Percentiles rank a stretch among this genome's conserved stretches.
These are phyloP conservation scores for Galago senegalensis DNA, from an alignment of 2,797 vertebrate genomes.

Conservation along the genomic window DNA sequence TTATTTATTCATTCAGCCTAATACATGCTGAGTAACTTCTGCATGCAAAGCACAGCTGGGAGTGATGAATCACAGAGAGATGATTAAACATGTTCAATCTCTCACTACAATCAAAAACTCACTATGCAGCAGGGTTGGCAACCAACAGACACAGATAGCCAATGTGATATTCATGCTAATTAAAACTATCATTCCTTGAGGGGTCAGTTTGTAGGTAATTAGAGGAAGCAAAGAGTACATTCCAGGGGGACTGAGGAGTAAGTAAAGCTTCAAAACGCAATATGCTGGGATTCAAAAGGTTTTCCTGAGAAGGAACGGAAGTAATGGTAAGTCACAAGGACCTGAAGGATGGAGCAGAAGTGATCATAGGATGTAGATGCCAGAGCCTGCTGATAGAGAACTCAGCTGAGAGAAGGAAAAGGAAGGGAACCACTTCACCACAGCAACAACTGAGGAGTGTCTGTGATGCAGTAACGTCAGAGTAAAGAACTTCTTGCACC, in stretches of 20 bases:
- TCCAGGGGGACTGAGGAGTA: not conserved
- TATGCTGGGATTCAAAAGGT: not conserved
- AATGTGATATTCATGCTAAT: not conserved
- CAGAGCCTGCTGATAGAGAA: not conserved
- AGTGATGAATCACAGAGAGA: not conserved
- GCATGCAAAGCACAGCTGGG: not conserved
- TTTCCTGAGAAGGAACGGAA: not conserved
- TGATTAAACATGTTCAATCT: not conserved
- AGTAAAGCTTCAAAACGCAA: not conserved
- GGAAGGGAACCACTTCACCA: not conserved
- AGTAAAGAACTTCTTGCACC: not conserved
- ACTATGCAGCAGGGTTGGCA: not conserved
- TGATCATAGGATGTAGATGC: not conserved
- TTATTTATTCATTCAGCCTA: conserved; percentile 15
- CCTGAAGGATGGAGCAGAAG: not conserved
- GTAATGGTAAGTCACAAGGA: not conserved
- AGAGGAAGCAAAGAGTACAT: not conserved
- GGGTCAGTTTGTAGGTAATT: not conserved
- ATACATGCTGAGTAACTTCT: not conserved
- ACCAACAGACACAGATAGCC: not conserved
- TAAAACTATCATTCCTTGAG: not conserved
- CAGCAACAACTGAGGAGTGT: not conserved
- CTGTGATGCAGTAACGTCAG: not conserved
- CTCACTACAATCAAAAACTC: not conserved
- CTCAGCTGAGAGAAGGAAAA: not conserved